phyloP scores from a whole-genome alignment of 2,797 vertebrate species.

The Xenopus petersii region DNA sequence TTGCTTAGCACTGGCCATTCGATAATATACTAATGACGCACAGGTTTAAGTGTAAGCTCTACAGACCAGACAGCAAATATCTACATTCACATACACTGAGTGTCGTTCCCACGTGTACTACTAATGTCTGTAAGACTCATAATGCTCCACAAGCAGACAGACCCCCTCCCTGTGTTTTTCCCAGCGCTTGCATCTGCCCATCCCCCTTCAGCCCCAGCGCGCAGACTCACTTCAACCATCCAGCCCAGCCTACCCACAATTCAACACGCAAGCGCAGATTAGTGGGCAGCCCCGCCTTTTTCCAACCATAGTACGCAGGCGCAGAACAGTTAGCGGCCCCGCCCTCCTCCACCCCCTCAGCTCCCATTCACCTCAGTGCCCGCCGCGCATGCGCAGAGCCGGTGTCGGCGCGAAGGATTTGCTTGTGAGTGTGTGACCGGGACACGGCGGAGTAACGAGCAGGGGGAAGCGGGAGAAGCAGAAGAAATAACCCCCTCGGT shows the following conservation, averaged over 20 bases:
- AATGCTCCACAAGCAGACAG: too few relatives aligned
- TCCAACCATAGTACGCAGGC: background rate
- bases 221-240: background rate
- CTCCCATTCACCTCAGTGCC: conserved; percentile 40
- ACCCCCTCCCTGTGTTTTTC: background rate
- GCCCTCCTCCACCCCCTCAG: conserved; percentile 48
- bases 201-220: background rate
- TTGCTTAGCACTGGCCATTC: too few relatives aligned
- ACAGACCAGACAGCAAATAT: too few relatives aligned
- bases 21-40: too few relatives aligned
- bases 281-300: background rate
- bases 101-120: too few relatives aligned
- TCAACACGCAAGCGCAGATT: background rate
- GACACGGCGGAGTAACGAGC: conserved; percentile 39
- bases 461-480: conserved; percentile 28
- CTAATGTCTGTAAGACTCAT: too few relatives aligned
- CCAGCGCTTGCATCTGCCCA: background rate
- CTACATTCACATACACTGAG: too few relatives aligned
- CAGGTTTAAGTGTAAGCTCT: too few relatives aligned
- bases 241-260: background rate
- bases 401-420: conserved; percentile 34
- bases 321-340: conserved; percentile 15
- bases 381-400: conserved; percentile 38
- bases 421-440: conserved; percentile 39
- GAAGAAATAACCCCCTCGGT: too few relatives aligned